These are phyloP conservation scores for Rhinogobio ventralis DNA, from an alignment of 2,797 vertebrate genomes.

Conservation along the genomic window DNA sequence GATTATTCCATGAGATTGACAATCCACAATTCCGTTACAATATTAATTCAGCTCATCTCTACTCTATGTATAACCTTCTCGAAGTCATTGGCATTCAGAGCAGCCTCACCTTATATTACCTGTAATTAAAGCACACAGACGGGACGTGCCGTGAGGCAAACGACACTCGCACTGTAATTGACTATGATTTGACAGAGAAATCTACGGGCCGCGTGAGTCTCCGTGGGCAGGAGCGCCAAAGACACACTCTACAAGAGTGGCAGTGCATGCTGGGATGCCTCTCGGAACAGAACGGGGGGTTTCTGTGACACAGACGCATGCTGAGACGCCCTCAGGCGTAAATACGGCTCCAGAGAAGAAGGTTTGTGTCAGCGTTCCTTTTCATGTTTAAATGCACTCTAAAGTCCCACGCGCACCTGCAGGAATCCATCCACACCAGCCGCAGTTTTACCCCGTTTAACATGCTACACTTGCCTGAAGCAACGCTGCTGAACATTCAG, in stretches of 20 bases:
- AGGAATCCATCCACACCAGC: not conserved
- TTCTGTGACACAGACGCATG: constrained; percentile 3
- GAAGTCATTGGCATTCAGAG: not conserved
- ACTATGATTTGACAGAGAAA: constrained; percentile 62
- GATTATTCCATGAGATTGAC: not conserved
- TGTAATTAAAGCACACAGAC: constrained; percentile 57
- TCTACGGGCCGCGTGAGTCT: not conserved
- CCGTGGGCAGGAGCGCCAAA: not conserved
- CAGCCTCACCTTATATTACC: not conserved
- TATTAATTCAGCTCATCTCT: too few relatives aligned
- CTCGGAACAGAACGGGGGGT: constrained; percentile 3
- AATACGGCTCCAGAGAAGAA: constrained; percentile 28
- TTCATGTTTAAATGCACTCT: not conserved
- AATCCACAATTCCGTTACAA: too few relatives aligned
- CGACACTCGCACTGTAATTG: constrained; percentile 62
- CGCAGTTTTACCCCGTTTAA: not conserved
- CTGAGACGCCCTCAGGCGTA: constrained; percentile 54
- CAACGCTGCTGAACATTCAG: not conserved
- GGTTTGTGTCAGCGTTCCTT: constrained; percentile 15
- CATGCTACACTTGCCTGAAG: not conserved
- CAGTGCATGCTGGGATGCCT: constrained; percentile 23
- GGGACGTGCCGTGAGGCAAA: constrained; percentile 49
- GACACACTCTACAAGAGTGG: not conserved
- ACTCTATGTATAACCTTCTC: not conserved
- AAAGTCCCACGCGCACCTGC: not conserved